These are phyloP conservation scores for Tenthredo livida DNA, from an alignment of 2,888 invertebrate genomes.

Conservation along the genomic window DNA sequence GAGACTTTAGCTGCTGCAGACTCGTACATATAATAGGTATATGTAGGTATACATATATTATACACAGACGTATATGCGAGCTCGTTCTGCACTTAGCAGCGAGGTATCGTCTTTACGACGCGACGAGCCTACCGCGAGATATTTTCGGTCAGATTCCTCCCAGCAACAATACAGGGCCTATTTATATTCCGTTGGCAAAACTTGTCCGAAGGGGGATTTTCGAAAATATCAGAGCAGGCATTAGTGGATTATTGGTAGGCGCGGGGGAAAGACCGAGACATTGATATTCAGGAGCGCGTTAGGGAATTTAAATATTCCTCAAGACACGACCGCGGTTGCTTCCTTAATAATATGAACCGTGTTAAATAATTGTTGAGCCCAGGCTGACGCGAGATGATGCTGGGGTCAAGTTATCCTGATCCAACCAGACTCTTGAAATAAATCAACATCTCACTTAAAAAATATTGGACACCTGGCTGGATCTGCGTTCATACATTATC, in stretches of 20 bases:
- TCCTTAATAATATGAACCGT: constrained; percentile 7
- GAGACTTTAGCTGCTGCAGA: neutral
- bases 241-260: constrained; percentile 57
- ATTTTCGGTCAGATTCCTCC: constrained; percentile 37
- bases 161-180: constrained; percentile 40
- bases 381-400: neutral
- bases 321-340: constrained; percentile 29
- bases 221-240: constrained; percentile 59
- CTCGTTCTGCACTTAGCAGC: constrained; percentile 41
- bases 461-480: neutral
- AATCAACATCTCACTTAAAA: neutral
- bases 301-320: constrained; percentile 45
- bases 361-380: constrained; percentile 36
- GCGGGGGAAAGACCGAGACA: constrained; percentile 9
- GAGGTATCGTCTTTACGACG: constrained; percentile 43
- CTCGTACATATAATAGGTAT: neutral
- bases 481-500: neutral
- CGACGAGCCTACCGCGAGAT: constrained; percentile 35
- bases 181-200: constrained; percentile 52
- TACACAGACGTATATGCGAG: neutral
- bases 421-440: neutral
- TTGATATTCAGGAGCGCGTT: constrained; percentile 46
- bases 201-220: constrained; percentile 50
- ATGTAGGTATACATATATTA: neutral
- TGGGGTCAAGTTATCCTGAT: neutral